Evolutionary conservation across 2,113 vertebrate species (phyloP).

Genomic region (Quiscalus mexicanus): DNA sequence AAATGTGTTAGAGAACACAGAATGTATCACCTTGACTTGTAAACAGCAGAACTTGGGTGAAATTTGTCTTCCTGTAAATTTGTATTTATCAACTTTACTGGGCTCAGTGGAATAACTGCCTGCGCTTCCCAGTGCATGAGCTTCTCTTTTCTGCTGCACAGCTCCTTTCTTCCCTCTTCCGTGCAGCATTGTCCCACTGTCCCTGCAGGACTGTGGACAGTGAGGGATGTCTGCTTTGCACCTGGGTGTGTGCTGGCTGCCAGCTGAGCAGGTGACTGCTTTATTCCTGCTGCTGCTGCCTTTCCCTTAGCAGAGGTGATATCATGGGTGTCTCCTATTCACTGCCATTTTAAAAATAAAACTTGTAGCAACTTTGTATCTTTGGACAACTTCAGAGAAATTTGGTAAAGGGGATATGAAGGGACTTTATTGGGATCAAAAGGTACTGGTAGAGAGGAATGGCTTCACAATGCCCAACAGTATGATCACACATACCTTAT

Average conservation of each 20-base stretch:
- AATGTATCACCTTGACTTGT: neutral
- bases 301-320: neutral
- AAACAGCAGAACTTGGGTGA: neutral
- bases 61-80: neutral
- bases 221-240: neutral
- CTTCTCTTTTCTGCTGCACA: neutral
- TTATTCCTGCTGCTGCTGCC: neutral
- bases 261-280: neutral
- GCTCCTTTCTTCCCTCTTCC: neutral
- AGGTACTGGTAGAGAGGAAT: neutral
- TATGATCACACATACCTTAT: neutral
- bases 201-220: neutral
- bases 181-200: neutral
- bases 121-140: neutral
- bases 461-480: neutral
- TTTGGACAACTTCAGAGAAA: neutral
- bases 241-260: neutral
- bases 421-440: neutral
- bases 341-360: neutral
- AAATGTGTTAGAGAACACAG: neutral
- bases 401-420: neutral
- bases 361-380: neutral
- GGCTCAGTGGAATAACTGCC: neutral
- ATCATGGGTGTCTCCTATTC: neutral
- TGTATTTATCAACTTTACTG: neutral